These are phyloP conservation scores for Sandelia bainsii DNA, from an alignment of 2,797 vertebrate species.

Conservation along the genomic window DNA sequence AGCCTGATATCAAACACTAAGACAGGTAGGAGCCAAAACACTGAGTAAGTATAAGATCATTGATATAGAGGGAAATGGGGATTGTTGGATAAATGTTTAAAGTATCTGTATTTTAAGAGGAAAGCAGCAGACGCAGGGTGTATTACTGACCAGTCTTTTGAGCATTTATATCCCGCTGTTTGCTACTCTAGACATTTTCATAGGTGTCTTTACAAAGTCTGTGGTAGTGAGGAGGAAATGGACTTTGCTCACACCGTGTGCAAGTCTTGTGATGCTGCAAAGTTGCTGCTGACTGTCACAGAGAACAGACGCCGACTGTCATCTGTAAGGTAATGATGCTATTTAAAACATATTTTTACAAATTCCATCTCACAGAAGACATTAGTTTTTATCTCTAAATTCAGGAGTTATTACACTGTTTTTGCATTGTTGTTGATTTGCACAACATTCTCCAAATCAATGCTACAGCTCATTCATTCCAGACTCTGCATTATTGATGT, in stretches of 20 bases:
- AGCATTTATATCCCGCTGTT: constrained; percentile 13
- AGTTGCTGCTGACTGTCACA: constrained; percentile 38
- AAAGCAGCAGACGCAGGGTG: neutral
- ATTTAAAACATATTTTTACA: neutral
- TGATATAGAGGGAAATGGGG: neutral
- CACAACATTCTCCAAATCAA: neutral
- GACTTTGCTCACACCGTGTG: constrained; percentile 80
- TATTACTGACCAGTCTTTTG: neutral
- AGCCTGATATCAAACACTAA: constrained; percentile 32
- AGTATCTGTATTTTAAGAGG: neutral
- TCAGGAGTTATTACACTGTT: neutral
- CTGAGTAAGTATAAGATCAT: neutral
- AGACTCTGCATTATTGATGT: neutral
- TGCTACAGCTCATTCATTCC: neutral
- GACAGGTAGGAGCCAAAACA: constrained; percentile 1
- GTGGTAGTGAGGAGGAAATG: constrained; percentile 73
- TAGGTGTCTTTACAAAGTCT: constrained; percentile 33
- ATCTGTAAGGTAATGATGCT: constrained; percentile 71
- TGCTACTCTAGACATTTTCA: constrained; percentile 17
- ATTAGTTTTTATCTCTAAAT: neutral
- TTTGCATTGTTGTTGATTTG: neutral
- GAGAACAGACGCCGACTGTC: constrained; percentile 49
- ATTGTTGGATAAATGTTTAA: neutral
- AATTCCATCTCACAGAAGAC: neutral
- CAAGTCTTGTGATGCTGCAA: constrained; percentile 75